Evolutionary conservation across 2,888 invertebrate genomes (phyloP).

Genomic region (Electrophaes corylata): DNA sequence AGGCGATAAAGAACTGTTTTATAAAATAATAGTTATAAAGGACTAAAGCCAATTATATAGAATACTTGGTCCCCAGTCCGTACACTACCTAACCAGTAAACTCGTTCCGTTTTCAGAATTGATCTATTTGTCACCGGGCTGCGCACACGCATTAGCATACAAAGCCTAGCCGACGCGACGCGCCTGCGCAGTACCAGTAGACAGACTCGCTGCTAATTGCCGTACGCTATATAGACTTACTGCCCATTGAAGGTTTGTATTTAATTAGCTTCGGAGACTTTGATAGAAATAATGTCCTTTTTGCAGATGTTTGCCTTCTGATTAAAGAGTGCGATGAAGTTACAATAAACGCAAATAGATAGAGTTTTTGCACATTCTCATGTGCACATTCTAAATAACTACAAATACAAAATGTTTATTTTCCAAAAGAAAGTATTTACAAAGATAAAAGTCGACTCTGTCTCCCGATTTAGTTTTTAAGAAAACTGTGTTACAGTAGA

Average conservation of each 20-base stretch:
- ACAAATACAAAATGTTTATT: too few species aligned
- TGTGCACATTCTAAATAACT: too few species aligned
- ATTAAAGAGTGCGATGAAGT: conserved; percentile 18
- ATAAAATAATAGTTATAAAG: not conserved
- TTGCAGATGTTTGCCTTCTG: conserved; percentile 16
- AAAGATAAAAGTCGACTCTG: too few species aligned
- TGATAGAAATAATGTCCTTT: conserved; percentile 25
- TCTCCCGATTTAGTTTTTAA: too few species aligned
- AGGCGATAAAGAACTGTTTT: too few species aligned
- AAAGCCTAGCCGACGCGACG: conserved; percentile 22
- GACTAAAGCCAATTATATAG: not conserved
- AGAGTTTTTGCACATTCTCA: not conserved
- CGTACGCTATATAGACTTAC: conserved; percentile 30
- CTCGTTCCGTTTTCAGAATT: conserved; percentile 24
- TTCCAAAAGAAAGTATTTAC: too few species aligned
- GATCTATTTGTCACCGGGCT: conserved; percentile 29
- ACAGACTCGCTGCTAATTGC: conserved; percentile 25
- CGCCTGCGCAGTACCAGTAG: conserved; percentile 3
- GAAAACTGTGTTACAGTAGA: too few species aligned
- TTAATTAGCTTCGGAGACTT: conserved; percentile 29
- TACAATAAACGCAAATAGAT: conserved; percentile 11
- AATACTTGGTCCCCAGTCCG: not conserved
- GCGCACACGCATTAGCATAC: conserved; percentile 27
- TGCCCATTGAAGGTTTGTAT: conserved; percentile 26
- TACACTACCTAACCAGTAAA: not conserved